A percentile compares a stretch with the other conserved stretches of the same genome.
These are phyloP conservation scores for Aphidius ervi DNA, from an alignment of 1,140 invertebrate genomes.

Conservation along the genomic window DNA sequence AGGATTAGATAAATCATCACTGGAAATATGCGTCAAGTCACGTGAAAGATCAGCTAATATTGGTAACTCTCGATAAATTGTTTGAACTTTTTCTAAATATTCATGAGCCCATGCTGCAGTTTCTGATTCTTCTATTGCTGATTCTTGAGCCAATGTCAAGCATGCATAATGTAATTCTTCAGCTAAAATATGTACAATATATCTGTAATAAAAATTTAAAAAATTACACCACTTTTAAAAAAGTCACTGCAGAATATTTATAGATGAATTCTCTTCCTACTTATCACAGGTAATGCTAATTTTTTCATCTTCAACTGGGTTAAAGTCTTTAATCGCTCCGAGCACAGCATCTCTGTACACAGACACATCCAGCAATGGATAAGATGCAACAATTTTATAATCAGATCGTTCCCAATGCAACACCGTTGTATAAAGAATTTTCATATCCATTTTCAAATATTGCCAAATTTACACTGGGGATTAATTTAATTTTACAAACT, in stretches of 20 bases:
- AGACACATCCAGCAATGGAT: slow-evolving; percentile 23
- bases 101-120: slow-evolving; percentile 28
- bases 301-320: slow-evolving; percentile 31
- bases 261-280: slow-evolving; percentile 24
- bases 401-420: slow-evolving; percentile 32
- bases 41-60: slow-evolving; percentile 35
- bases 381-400: slow-evolving; percentile 34
- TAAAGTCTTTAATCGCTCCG: slow-evolving; percentile 25
- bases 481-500: background rate
- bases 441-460: slow-evolving; percentile 20
- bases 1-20: slow-evolving; percentile 32
- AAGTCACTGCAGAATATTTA: background rate
- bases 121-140: slow-evolving; percentile 19
- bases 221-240: background rate
- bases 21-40: slow-evolving; percentile 28
- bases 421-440: slow-evolving; percentile 33
- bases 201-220: slow-evolving; percentile 25
- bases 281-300: slow-evolving; percentile 34
- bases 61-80: slow-evolving; percentile 36
- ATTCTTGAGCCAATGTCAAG: slow-evolving; percentile 30
- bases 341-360: slow-evolving; percentile 28
- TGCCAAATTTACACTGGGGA: background rate
- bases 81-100: slow-evolving; percentile 34
- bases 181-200: slow-evolving; percentile 33
- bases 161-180: slow-evolving; percentile 36